Evolutionary conservation across 2,113 vertebrate genomes (phyloP).

Genomic region (Tricholaema leucomelas): DNA sequence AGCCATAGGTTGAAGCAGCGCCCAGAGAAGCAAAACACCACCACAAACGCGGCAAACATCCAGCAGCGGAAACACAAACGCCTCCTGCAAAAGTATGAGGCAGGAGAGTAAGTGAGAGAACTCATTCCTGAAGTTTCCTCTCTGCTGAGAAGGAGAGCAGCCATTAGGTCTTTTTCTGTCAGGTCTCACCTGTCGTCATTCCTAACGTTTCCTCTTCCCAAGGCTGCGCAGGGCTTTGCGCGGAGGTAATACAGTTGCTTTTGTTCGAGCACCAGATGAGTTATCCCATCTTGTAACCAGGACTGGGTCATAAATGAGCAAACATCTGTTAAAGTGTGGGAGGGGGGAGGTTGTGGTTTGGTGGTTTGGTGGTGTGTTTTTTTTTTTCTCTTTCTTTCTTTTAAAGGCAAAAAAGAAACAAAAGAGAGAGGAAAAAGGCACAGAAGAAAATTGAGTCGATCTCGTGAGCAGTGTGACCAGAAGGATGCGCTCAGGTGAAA

Average conservation of each 20-base stretch:
- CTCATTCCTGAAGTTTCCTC: background rate
- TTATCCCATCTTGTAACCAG: conserved; percentile 8
- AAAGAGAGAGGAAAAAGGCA: no score
- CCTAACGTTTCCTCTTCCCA: conserved; percentile 13
- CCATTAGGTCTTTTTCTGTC: background rate
- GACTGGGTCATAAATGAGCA: conserved; percentile 14
- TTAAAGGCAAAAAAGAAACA: background rate
- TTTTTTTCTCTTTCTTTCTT: background rate
- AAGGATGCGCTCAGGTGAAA: background rate
- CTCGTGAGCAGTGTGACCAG: background rate
- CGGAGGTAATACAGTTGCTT: background rate
- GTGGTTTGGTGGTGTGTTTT: background rate
- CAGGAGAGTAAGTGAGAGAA: background rate
- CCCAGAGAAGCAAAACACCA: background rate
- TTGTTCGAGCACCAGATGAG: conserved; percentile 13
- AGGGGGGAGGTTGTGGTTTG: background rate
- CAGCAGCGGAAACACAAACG: background rate
- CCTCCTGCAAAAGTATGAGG: background rate
- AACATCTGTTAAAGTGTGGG: conserved; percentile 20
- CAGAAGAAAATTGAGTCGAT: background rate
- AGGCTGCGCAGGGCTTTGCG: background rate
- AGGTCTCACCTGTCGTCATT: conserved; percentile 47
- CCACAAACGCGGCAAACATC: background rate
- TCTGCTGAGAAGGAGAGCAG: background rate
- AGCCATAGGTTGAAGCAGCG: background rate